Evolutionary conservation across 2,888 invertebrate genomes (phyloP), one percentile per base, ranked within the genome.

Genomic region (Pterostichus niger): DNA sequence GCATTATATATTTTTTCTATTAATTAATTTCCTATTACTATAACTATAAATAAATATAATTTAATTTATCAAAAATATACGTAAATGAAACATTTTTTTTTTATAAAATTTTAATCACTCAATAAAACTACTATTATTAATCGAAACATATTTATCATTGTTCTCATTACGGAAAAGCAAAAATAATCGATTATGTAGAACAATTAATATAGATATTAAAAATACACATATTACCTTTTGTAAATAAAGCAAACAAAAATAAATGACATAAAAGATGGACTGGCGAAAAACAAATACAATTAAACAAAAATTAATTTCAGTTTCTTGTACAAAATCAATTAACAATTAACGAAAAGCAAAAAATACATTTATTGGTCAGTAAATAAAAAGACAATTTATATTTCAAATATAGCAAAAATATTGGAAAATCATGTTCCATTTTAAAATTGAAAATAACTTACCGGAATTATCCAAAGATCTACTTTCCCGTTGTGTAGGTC

Each of bases 401-500:
- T 40, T 40, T 54, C 17, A 61, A 61, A 17, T 24, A 73, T 56
- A 33, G 35, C 6, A 49, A 68, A 54, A 68, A 49, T 61, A 52
- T 13, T 33, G 15, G 7, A 44, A 11, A 11, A 7, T 10, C 5
- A 1, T 10, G 2, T 49, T 10, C 2, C 7, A 35, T 61, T 9
- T 46, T n/a, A 56, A n/a, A 40, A 75, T 40, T 24, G 24, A 24
- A 24, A 40, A 52, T 77, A 78, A 86, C 88, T 88, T 86, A 91
- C 92, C 92, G 85, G 91, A 90, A 87, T 90, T 90, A 85, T 93
- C 93, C 85, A 92, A 88, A 3, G 92, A 92, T 84, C 92, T 90
- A 86, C 92, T 92, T 85, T 92, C 92, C 73, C 92, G 88, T 84
- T 90, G 90, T 82, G 88, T 87, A 84, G 89, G 87, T 82, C 89